Evolutionary conservation across 2,113 vertebrate species (phyloP).

Genomic region (Dromaius novaehollandiae): DNA sequence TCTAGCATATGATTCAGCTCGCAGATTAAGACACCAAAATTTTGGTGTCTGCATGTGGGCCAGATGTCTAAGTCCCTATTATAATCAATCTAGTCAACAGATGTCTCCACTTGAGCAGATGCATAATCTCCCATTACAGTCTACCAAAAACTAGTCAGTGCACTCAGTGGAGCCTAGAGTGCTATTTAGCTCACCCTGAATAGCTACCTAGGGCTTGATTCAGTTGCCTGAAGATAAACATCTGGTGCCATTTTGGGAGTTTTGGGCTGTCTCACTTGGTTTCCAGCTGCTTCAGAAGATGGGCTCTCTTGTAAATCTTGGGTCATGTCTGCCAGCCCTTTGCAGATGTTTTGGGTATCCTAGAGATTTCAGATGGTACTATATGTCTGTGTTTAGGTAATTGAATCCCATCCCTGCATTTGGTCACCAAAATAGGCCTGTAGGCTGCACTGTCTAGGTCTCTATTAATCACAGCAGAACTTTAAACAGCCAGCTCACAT

Average conservation of each 20-base stretch:
- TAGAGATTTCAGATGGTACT: background rate
- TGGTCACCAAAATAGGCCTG: background rate
- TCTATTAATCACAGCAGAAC: background rate
- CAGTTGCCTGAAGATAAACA: background rate
- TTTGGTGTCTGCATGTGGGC: background rate
- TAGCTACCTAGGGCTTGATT: background rate
- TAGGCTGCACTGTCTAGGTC: background rate
- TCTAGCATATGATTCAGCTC: background rate
- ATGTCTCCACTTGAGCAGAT: background rate
- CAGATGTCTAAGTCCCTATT: background rate
- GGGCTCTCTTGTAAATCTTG: background rate
- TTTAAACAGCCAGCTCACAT: background rate
- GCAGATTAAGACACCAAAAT: background rate
- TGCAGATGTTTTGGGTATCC: background rate
- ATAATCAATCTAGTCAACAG: background rate
- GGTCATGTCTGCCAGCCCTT: background rate
- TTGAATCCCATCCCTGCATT: background rate
- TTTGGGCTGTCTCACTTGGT: background rate
- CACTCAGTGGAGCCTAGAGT: background rate
- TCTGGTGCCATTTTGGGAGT: background rate
- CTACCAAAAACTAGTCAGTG: background rate
- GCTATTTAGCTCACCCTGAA: background rate
- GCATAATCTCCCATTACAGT: background rate
- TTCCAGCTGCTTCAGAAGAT: background rate
- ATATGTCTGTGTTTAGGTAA: background rate